Base-by-base conservation (phyloP, 2,113 vertebrate genomes). In the Sisor rabdophorus region DNA sequence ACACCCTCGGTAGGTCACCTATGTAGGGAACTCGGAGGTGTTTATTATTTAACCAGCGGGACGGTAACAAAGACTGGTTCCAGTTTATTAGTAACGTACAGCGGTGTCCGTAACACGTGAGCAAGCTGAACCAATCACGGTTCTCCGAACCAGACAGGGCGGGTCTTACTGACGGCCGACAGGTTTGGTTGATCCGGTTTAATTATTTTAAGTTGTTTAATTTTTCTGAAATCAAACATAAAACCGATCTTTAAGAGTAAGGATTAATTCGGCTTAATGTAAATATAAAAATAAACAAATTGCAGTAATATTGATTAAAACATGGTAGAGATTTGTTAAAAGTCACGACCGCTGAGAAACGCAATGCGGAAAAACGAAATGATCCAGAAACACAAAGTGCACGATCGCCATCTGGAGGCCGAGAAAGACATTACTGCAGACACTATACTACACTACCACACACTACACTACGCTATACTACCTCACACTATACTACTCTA, bases 71-170 rank as follows among this genome's bases (percentile, higher is more conserved):
- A 40, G 53, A 19, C 68, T 67, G 73, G 64, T n/a, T 52, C 64
- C 56, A 67, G 56, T 71, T 32, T 52, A 32, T 64, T 22, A 54
- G n/a, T 48, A 22, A 30, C 36, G 20, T 28, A 40, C 17, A 70
- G n/a, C 61, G 24, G 28, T 36, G 52, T 9, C 12, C 78, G 68
- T 76, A 30, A 67, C 77, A 30, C 69, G 61, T 67, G 44, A 20
- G 40, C 40, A 0, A 11, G 11, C 60, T 28, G 40, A 65, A 48
- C 80, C 76, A 84, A 80, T 82, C 64, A 59, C 30, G 76, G 60
- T 11, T n/a, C 8, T 12, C 22, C 20, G 44, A 22, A 60, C 9
- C 5, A 12, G 30, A 52, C 19, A 13, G 26, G 28, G 53, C 24
- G 60, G 71, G 56, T 3, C 40, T 71, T 40, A n/a, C 7, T 4